Base-by-base conservation (phyloP, 2,888 invertebrate species). In the Cybosia mesomella region DNA sequence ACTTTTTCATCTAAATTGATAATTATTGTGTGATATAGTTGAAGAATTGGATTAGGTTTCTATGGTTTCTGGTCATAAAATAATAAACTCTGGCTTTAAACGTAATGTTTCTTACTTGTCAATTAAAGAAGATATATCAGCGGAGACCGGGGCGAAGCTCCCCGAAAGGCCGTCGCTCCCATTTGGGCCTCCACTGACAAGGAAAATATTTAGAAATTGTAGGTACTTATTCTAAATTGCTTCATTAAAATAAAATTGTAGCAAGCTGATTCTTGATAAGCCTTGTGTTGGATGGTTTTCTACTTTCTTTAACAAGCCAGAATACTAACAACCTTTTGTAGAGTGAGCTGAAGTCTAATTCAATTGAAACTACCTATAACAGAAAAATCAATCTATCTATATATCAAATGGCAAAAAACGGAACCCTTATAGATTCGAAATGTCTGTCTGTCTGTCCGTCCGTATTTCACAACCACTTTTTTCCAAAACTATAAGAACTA, bases 111-210 rank as follows among this genome's bases (percentile, higher is more conserved):
- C 92, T 87, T 84, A 94, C 95, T 95, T 95, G 83, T 95, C 95
- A 79, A 95, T 95, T 82, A 95, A 83, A 76, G 94, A 94, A 68
- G 94, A 95, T 85, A 95, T 95, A 87, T 95, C 95, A 74, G 94
- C 89, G 78, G 95, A 91, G 76, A 92, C 90, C 73, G 94, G 92
- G 72, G 91, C 90, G 85, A 91, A 91, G 86, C 87, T 87, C 69
- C 91, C 92, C 39, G 93, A 90, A 67, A 87, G 89, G 68, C 89
- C 91, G 72, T 94, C 94, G 86, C 93, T 93, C 82, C 92, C 93
- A 77, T 89, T 93, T 67, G 85, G 92, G 73, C 92, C 94, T 77
- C 94, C 93, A 66, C 94, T 93, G 87, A 74, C 62, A 73, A 73
- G 79, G 36, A 83, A 36, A 81, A 73, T 11, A 58, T 59, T 55